These are phyloP conservation scores for Hyla sarda DNA, from an alignment of 2,113 vertebrate genomes.

Conservation along the genomic window DNA sequence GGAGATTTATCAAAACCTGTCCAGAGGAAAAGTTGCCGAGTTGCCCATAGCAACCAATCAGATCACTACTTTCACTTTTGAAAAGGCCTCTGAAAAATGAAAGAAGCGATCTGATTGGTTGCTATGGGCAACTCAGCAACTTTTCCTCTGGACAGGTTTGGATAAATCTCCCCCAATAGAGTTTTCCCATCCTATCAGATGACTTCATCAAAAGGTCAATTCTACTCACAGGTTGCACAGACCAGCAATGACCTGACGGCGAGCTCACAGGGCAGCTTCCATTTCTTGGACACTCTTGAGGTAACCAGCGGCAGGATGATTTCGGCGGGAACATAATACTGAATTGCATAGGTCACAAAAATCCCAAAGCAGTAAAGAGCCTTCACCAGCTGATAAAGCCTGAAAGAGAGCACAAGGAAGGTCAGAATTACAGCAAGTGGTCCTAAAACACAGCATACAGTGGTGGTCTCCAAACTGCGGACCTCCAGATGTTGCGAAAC, in stretches of 20 bases:
- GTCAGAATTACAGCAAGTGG: background rate
- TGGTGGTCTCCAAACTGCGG: too few species aligned
- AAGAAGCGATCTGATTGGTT: too few species aligned
- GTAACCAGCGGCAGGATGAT: slow-evolving; percentile 79
- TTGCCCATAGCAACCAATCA: too few species aligned
- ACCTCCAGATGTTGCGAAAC: too few species aligned
- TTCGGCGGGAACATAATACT: slow-evolving; percentile 88
- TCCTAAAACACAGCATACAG: background rate
- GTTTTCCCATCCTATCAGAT: too few species aligned
- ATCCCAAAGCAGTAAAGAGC: slow-evolving; percentile 88
- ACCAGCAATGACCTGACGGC: slow-evolving; percentile 74
- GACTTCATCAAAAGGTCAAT: background rate
- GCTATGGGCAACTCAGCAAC: too few species aligned
- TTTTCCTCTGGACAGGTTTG: too few species aligned
- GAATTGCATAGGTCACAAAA: slow-evolving; percentile 88
- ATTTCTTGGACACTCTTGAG: slow-evolving; percentile 72
- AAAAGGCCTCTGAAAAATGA: too few species aligned
- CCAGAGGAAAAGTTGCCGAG: too few species aligned
- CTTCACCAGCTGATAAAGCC: slow-evolving; percentile 87
- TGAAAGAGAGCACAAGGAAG: slow-evolving; percentile 62
- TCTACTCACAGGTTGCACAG: slow-evolving; percentile 84
- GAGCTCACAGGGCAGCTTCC: slow-evolving; percentile 77
- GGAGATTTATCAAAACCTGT: too few species aligned
- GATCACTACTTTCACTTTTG: too few species aligned
- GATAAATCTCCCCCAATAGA: too few species aligned